Base-by-base conservation (phyloP, 1,140 invertebrate genomes). In the Ctenoplectra terminalis region DNA sequence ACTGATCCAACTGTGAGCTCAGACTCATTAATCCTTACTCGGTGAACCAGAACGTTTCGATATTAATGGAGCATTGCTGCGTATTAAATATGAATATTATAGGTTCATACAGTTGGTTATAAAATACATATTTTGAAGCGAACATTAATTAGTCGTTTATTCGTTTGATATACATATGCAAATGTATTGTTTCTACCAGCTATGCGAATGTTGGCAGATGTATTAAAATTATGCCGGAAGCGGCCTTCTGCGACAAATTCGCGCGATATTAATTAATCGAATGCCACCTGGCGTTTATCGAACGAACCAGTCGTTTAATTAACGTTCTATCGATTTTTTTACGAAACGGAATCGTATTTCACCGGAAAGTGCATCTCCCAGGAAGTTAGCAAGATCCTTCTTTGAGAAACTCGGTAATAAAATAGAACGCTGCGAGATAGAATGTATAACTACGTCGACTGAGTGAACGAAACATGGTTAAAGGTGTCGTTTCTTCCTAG, bases 391-490 rank as follows among this genome's bases (percentile, higher is more conserved):
- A 48, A n/a, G 40, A 23, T 20, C 3, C 29, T 26, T 60, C 54
- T 52, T 64, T 13, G 26, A 64, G 58, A 64, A 50, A 50, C 60
- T 37, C 11, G 23, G 15, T 29, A 31, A 64, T 75, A 75, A 75
- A 63, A 34, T 63, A 64, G 8, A 50, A 9, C 6, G 43, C 29
- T 26, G n/a, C n/a, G 15, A 48, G 56, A 13, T 29, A 40, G 40
- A 48, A 43, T 34, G 37, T 13, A 20, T 29, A 74, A 61, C 29
- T 48, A n/a, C 37, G 23, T 6, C 48, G 31, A 34, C 31, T 31
- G 60, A 15, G 23, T 13, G n/a, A 54, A 52, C 50, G 63, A 71
- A 78, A 78, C 52, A 70, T 40, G 75, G 50, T 69, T 58, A 69
- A 70, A 26, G 52, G 66, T 71, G 63, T 78, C 75, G 66, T 37